These are phyloP conservation scores for Drosophila vallismaia DNA, from an alignment of 2,888 invertebrate species.

Conservation along the genomic window DNA sequence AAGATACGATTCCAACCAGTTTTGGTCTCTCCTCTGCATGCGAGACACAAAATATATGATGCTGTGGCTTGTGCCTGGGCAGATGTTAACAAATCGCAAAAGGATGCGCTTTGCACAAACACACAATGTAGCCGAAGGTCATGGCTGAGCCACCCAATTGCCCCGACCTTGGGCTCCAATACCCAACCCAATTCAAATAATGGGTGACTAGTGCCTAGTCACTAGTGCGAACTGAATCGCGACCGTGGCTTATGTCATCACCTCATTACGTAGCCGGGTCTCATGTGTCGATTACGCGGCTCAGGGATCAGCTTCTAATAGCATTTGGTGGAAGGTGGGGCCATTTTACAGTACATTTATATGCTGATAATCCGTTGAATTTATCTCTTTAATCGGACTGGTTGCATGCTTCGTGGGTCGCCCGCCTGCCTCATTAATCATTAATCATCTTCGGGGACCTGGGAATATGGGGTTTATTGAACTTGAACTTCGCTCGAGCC, in stretches of 20 bases:
- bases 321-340: constrained; percentile 19
- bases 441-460: constrained; percentile 26
- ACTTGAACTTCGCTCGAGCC: constrained; percentile 35
- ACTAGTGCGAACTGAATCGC: constrained; percentile 14
- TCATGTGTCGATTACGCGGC: constrained; percentile 4
- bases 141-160: constrained; percentile 14
- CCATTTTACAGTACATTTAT: constrained; percentile 17
- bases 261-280: constrained; percentile 31
- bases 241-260: constrained; percentile 41
- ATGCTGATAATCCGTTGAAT: constrained; percentile 15
- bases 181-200: constrained; percentile 17
- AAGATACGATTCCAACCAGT: constrained; percentile 54
- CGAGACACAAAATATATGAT: constrained; percentile 22
- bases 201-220: not conserved
- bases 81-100: constrained; percentile 49
- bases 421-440: constrained; percentile 12
- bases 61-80: constrained; percentile 39
- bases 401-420: constrained; percentile 15
- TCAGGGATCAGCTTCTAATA: constrained; percentile 28
- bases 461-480: constrained; percentile 23
- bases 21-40: constrained; percentile 22
- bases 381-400: constrained; percentile 16
- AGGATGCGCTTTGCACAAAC: constrained; percentile 13
- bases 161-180: constrained; percentile 25
- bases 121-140: constrained; percentile 23